Conservation (phyloP, 1,140 invertebrate genomes). For the Streblospio benedicti region DNA sequence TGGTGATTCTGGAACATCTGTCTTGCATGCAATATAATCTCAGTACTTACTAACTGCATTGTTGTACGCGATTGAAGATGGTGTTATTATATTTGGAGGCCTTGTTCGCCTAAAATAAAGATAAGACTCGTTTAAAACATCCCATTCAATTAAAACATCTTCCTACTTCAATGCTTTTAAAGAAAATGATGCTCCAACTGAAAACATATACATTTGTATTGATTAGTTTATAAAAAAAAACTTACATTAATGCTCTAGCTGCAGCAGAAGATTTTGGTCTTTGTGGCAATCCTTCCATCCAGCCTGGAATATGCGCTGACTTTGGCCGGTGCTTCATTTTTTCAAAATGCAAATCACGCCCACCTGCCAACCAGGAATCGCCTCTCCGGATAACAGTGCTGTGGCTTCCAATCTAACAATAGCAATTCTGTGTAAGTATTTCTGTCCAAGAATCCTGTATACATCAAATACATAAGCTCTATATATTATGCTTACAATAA, state of each 20-base stretch:
- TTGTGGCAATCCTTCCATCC: conserved; percentile 32
- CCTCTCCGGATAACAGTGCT: conserved; percentile 8
- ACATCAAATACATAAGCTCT: background rate
- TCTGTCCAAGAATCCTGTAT: background rate
- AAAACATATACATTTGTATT: too few relatives aligned
- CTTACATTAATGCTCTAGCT: background rate
- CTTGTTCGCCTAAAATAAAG: background rate
- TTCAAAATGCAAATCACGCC: conserved; percentile 38
- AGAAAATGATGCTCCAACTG: too few relatives aligned
- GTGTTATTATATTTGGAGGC: background rate
- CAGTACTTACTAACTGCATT: background rate
- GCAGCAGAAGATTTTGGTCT: background rate
- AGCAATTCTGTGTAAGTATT: background rate
- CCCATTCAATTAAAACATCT: background rate
- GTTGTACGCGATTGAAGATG: background rate
- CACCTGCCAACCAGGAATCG: conserved; percentile 37
- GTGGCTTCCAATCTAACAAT: background rate
- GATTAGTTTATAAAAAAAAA: too few relatives aligned
- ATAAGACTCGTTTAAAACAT: background rate
- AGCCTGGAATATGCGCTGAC: conserved; percentile 37
- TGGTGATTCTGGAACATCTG: too few relatives aligned
- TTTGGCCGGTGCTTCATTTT: conserved; percentile 27
- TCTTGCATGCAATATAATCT: too few relatives aligned
- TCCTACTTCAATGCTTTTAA: background rate
- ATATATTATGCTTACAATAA: background rate